These are phyloP conservation scores for Torymus aiolomorphi DNA, from an alignment of 2,888 invertebrate species.

Conservation along the genomic window DNA sequence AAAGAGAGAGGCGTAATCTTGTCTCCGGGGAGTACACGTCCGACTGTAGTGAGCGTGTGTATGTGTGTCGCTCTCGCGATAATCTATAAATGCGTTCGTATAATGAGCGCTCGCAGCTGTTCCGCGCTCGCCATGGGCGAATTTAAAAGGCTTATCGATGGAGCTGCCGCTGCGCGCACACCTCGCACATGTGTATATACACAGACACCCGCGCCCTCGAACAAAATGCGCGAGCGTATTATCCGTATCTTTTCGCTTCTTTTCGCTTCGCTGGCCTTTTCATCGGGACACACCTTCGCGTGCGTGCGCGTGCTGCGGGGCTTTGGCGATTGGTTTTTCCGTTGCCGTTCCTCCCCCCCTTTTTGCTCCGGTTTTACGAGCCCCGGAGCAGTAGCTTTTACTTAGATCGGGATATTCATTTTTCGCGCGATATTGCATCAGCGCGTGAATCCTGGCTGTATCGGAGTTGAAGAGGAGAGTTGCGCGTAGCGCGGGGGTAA, in stretches of 20 bases:
- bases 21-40: slow-evolving; percentile 25
- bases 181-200: neutral
- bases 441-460: too few relatives aligned
- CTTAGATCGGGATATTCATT: neutral
- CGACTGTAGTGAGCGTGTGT: slow-evolving; percentile 11
- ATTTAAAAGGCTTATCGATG: slow-evolving; percentile 41
- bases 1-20: slow-evolving; percentile 40
- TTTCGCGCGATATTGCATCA: neutral
- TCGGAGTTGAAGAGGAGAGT: too few relatives aligned
- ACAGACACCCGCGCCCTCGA: too few relatives aligned
- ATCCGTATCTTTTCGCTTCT: too few relatives aligned
- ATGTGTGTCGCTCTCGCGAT: slow-evolving; percentile 39
- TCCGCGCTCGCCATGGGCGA: slow-evolving; percentile 34
- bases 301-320: too few relatives aligned
- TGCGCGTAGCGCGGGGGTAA: neutral
- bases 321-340: too few relatives aligned
- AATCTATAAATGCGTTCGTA: slow-evolving; percentile 60
- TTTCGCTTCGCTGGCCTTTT: too few relatives aligned
- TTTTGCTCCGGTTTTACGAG: slow-evolving; percentile 5
- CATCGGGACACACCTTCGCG: too few relatives aligned
- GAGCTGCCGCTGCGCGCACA: neutral
- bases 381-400: too few relatives aligned
- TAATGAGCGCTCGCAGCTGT: slow-evolving; percentile 50
- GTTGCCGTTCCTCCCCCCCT: too few relatives aligned
- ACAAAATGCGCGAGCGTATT: too few relatives aligned